These are phyloP conservation scores for Oryzias celebensis DNA, from an alignment of 2,113 vertebrate species.

Conservation along the genomic window DNA sequence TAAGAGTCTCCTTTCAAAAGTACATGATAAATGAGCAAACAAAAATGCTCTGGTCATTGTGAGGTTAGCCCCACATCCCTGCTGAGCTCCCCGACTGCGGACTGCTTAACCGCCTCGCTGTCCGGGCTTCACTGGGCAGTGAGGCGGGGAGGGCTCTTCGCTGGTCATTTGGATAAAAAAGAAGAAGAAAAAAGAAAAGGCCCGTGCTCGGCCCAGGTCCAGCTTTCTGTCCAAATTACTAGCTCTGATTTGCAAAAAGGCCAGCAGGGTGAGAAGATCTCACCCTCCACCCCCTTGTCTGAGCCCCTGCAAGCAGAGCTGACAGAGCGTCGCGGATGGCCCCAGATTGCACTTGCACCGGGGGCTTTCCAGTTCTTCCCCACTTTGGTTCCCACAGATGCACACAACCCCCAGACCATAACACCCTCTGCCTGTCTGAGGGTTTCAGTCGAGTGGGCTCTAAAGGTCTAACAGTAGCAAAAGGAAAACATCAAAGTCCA, in stretches of 20 bases:
- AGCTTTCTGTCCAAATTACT: constrained; percentile 71
- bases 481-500: not conserved
- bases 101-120: constrained; percentile 50
- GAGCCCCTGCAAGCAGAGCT: constrained; percentile 57
- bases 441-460: constrained; percentile 26
- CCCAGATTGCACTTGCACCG: constrained; percentile 66
- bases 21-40: constrained; percentile 32
- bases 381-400: constrained; percentile 30
- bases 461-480: not conserved
- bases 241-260: constrained; percentile 56
- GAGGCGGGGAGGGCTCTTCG: constrained; percentile 1
- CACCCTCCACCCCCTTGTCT: constrained; percentile 34
- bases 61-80: constrained; percentile 53
- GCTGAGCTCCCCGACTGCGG: constrained; percentile 34
- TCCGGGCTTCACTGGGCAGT: constrained; percentile 20
- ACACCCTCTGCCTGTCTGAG: constrained; percentile 21
- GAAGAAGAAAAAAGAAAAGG: not conserved
- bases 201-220: constrained; percentile 51
- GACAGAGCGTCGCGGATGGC: constrained; percentile 72
- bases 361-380: constrained; percentile 47
- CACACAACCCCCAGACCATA: constrained; percentile 27
- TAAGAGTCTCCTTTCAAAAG: constrained; percentile 12
- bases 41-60: constrained; percentile 63
- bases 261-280: constrained; percentile 62
- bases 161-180: constrained; percentile 2